These are phyloP conservation scores for Eubucco bourcierii DNA, from an alignment of 2,113 vertebrate genomes.

Conservation along the genomic window DNA sequence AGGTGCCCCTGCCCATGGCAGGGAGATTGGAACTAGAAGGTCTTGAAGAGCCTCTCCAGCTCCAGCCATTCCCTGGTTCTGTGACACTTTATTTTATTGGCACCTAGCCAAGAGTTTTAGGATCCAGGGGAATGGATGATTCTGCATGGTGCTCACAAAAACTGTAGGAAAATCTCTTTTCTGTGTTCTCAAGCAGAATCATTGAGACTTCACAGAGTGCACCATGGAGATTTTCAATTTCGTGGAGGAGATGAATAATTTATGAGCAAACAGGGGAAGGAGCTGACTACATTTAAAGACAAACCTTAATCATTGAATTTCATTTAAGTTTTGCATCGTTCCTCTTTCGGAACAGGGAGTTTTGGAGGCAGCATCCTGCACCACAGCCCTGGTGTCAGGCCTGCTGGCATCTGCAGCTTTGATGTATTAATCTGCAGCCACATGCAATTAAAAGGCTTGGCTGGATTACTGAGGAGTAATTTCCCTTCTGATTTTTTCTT, in stretches of 20 bases:
- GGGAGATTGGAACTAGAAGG: no score
- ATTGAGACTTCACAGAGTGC: neutral
- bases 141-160: neutral
- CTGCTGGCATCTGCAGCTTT: no score
- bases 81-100: neutral
- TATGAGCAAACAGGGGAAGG: neutral
- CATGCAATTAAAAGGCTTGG: no score
- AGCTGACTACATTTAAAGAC: neutral
- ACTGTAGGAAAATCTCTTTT: neutral
- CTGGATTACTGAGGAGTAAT: neutral
- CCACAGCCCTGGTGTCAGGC: no score
- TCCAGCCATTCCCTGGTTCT: no score
- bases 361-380: neutral
- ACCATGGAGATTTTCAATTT: conserved; percentile 1
- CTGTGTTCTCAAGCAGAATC: conserved; percentile 5
- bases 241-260: neutral
- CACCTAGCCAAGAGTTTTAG: neutral
- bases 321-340: neutral
- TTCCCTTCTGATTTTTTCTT: no score
- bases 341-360: neutral
- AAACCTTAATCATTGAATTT: neutral
- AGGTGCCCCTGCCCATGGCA: no score
- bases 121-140: neutral
- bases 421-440: no score
- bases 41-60: no score